Evolutionary conservation across 2,888 invertebrate genomes (phyloP).

Genomic region (Spilosoma lubricipeda): DNA sequence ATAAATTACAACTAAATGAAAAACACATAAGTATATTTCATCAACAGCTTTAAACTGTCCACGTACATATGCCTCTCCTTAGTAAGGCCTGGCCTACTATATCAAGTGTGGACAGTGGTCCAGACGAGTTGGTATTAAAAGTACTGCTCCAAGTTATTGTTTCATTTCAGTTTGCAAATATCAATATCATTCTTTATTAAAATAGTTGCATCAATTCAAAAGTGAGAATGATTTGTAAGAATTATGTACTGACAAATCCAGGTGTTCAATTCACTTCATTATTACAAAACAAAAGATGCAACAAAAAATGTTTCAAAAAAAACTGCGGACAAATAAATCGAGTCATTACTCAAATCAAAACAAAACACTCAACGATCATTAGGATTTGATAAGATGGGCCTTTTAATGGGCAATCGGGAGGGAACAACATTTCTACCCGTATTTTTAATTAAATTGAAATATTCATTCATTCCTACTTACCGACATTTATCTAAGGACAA

Average conservation of each 20-base stretch:
- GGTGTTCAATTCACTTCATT: not conserved
- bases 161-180: too few relatives aligned
- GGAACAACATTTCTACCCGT: slow-evolving; percentile 66
- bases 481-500: slow-evolving; percentile 80
- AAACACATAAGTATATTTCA: too few relatives aligned
- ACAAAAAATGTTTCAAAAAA: slow-evolving; percentile 13
- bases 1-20: not conserved
- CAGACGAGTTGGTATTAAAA: too few relatives aligned
- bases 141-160: too few relatives aligned
- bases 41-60: too few relatives aligned
- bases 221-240: not conserved
- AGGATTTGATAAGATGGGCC: slow-evolving; percentile 57
- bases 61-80: too few relatives aligned
- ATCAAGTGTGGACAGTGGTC: too few relatives aligned
- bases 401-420: slow-evolving; percentile 57
- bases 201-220: too few relatives aligned
- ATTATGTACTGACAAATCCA: not conserved
- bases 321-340: slow-evolving; percentile 45
- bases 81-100: too few relatives aligned
- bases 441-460: slow-evolving; percentile 83
- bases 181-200: too few relatives aligned
- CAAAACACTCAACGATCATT: slow-evolving; percentile 44
- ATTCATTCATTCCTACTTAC: slow-evolving; percentile 74
- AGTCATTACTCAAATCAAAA: slow-evolving; percentile 52
- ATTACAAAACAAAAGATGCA: not conserved